A percentile compares a stretch with the other conserved stretches of the same genome.
These are phyloP conservation scores for Ciona savignyi DNA, from an alignment of 23 tunicate genomes.

Conservation along the genomic window DNA sequence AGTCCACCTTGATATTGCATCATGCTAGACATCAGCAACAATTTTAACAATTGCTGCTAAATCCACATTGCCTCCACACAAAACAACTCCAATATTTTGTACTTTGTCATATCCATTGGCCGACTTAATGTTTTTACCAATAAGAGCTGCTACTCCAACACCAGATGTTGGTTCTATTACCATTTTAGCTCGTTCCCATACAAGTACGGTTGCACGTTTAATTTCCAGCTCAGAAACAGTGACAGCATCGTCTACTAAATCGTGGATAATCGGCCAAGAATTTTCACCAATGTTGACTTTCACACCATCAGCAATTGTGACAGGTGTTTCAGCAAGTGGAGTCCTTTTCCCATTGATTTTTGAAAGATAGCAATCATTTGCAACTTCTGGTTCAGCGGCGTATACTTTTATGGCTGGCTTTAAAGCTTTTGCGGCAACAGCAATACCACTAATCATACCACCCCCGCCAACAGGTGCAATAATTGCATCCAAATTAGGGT, in stretches of 20 bases:
- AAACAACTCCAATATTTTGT: slow-evolving; percentile 70
- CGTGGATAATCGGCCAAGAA: slow-evolving; percentile 96
- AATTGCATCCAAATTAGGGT: slow-evolving; percentile 73
- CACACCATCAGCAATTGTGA: slow-evolving; percentile 94
- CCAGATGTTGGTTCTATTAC: slow-evolving; percentile 97
- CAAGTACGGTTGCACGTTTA: slow-evolving; percentile 55
- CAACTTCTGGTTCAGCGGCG: slow-evolving; percentile 96
- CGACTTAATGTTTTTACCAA: slow-evolving; percentile 15
- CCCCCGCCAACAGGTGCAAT: slow-evolving; percentile 95
- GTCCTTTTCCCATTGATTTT: slow-evolving; percentile 44
- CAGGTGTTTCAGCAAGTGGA: slow-evolving; percentile 20
- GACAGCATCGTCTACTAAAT: slow-evolving; percentile 91
- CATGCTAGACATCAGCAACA: too few species aligned
- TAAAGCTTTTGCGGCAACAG: slow-evolving; percentile 63
- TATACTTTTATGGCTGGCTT: slow-evolving; percentile 74
- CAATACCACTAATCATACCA: slow-evolving; percentile 87
- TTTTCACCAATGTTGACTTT: slow-evolving; percentile 65
- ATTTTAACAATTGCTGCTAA: slow-evolving; percentile 11
- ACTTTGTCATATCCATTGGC: slow-evolving; percentile 14
- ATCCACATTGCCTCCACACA: slow-evolving; percentile 98
- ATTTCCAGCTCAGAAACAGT: slow-evolving; percentile 87
- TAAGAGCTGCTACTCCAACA: slow-evolving; percentile 84
- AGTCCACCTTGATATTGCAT: too few species aligned
- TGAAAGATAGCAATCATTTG: slow-evolving; percentile 80
- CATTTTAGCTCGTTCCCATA: slow-evolving; percentile 79